A percentile compares a stretch with the other conserved stretches of the same genome.
phyloP scores from a whole-genome alignment of 2,888 invertebrate species.

The Epinotia demarniana region DNA sequence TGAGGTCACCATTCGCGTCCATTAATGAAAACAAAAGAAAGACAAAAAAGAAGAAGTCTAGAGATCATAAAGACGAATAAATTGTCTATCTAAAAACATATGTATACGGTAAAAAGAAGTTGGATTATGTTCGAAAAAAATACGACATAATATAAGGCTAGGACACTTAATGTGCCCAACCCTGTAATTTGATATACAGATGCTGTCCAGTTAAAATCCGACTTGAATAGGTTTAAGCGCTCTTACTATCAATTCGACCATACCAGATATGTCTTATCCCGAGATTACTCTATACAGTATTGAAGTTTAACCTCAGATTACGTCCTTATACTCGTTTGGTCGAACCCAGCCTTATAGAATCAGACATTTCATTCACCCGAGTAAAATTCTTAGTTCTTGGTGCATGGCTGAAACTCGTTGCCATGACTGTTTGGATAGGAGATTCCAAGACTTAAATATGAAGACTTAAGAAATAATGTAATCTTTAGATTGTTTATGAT shows the following conservation, averaged over 20 bases:
- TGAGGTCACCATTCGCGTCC: constrained; percentile 5
- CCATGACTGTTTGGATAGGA: constrained; percentile 59
- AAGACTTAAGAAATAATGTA: constrained; percentile 55
- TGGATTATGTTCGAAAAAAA: too few species aligned
- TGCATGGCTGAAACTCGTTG: constrained; percentile 41
- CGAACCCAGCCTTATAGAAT: background rate
- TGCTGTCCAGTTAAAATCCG: background rate
- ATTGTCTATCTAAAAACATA: too few species aligned
- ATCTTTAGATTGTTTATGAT: constrained; percentile 48
- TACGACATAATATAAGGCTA: too few species aligned
- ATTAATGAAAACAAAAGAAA: constrained; percentile 15
- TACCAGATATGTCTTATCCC: too few species aligned
- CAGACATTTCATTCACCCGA: background rate
- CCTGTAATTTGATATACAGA: too few species aligned
- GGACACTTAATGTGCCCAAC: too few species aligned
- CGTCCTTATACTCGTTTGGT: too few species aligned
- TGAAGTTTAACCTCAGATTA: too few species aligned
- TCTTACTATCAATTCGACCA: background rate
- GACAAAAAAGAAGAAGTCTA: background rate
- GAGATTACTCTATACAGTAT: too few species aligned
- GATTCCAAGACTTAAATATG: constrained; percentile 56
- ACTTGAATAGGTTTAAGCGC: background rate
- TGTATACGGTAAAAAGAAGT: too few species aligned
- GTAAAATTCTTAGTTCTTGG: background rate
- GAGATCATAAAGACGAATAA: constrained; percentile 10